phyloP scores from a whole-genome alignment of 2,888 invertebrate genomes.

The Drosophila emarginata region DNA sequence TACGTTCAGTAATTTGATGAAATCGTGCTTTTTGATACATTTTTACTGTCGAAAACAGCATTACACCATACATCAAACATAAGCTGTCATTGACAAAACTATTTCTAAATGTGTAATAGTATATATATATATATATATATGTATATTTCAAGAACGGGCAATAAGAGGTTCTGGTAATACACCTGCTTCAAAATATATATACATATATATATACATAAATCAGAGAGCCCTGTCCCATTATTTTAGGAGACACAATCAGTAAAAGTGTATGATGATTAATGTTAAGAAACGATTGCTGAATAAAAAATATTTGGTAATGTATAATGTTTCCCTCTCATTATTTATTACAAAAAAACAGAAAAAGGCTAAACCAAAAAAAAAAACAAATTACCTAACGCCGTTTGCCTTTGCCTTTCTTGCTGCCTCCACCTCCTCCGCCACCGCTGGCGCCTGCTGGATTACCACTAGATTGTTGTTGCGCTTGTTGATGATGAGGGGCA shows the following conservation, averaged over 20 bases:
- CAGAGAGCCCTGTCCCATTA: no score
- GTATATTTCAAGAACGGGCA: no score
- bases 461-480: slow-evolving; percentile 52
- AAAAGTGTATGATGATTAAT: no score
- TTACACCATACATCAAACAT: background rate
- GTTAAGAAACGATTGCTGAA: no score
- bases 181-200: no score
- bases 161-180: no score
- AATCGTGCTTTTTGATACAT: background rate
- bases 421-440: slow-evolving; percentile 69
- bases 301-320: no score
- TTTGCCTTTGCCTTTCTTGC: slow-evolving; percentile 82
- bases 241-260: background rate
- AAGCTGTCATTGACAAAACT: background rate
- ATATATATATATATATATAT: no score
- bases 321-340: slow-evolving; percentile 10
- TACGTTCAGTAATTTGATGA: background rate
- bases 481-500: slow-evolving; percentile 53
- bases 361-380: slow-evolving; percentile 25
- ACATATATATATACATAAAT: no score
- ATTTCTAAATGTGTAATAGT: background rate
- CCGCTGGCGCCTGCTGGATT: slow-evolving; percentile 55
- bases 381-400: slow-evolving; percentile 51
- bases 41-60: background rate
- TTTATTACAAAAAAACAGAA: slow-evolving; percentile 66